Percentiles rank a stretch among this genome's conserved stretches.
These are phyloP conservation scores for Phymatocera aterrima DNA, from an alignment of 2,888 invertebrate genomes.

Conservation along the genomic window DNA sequence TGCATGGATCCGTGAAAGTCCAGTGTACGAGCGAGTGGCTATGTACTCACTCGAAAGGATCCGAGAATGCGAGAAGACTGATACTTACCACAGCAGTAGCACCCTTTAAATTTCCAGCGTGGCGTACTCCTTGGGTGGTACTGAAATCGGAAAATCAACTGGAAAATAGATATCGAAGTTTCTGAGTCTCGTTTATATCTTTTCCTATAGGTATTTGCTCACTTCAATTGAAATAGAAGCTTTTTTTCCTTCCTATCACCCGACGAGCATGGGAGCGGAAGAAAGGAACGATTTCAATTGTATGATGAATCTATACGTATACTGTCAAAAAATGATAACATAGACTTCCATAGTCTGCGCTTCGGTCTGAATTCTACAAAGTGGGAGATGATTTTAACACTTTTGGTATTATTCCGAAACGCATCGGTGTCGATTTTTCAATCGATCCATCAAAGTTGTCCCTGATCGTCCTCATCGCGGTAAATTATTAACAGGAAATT, in stretches of 20 bases:
- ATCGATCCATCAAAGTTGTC: too few relatives aligned
- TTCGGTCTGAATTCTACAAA: too few relatives aligned
- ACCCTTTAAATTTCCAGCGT: neutral
- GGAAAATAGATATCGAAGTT: constrained; percentile 15
- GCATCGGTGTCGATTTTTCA: too few relatives aligned
- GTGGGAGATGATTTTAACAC: too few relatives aligned
- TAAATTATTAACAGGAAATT: too few relatives aligned
- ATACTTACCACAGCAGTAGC: constrained; percentile 16
- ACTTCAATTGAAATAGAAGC: neutral
- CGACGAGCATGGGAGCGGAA: neutral
- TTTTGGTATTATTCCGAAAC: too few relatives aligned
- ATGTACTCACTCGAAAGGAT: constrained; percentile 16
- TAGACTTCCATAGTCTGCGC: too few relatives aligned
- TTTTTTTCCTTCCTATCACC: neutral
- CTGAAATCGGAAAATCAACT: constrained; percentile 14
- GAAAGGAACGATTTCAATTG: neutral
- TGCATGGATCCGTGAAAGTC: constrained; percentile 16
- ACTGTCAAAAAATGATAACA: neutral
- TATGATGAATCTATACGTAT: neutral
- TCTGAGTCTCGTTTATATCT: constrained; percentile 5
- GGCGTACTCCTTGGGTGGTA: neutral
- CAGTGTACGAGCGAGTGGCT: constrained; percentile 29
- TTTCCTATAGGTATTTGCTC: neutral
- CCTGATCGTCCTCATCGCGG: neutral
- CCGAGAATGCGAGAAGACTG: constrained; percentile 9